Conservation (phyloP, 2,113 vertebrate species). For the Glaucidium brasilianum region DNA sequence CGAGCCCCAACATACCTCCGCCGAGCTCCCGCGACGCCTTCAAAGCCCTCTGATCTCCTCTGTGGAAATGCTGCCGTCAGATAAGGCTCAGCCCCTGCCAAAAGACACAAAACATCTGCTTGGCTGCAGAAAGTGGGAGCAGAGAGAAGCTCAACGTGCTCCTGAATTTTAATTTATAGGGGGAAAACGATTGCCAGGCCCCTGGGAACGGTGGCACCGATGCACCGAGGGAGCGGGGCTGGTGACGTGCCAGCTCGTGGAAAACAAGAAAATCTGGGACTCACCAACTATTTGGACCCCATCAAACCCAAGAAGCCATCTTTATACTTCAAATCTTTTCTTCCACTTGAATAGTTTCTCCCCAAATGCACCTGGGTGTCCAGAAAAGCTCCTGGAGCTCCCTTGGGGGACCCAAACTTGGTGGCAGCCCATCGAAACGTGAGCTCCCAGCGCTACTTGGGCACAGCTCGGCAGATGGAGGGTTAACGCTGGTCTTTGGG, state of each 20-base stretch:
- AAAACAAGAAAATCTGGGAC: neutral
- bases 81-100: neutral
- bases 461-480: neutral
- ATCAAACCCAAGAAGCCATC: neutral
- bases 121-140: neutral
- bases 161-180: neutral
- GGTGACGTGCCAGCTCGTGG: accelerated
- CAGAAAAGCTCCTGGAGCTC: neutral
- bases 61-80: neutral
- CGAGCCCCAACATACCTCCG: neutral
- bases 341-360: neutral
- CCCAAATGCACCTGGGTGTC: accelerated
- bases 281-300: neutral
- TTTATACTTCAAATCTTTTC: neutral
- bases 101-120: neutral
- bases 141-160: neutral
- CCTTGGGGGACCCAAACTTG: accelerated
- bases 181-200: neutral
- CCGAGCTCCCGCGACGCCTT: neutral
- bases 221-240: accelerated
- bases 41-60: neutral
- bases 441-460: neutral
- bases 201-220: accelerated
- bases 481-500: neutral
- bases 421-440: accelerated